A percentile compares a stretch with the other conserved stretches of the same genome.
phyloP scores from a whole-genome alignment of 92 coral and sea anemone genomes.

The Epizoanthus illoricatus region DNA sequence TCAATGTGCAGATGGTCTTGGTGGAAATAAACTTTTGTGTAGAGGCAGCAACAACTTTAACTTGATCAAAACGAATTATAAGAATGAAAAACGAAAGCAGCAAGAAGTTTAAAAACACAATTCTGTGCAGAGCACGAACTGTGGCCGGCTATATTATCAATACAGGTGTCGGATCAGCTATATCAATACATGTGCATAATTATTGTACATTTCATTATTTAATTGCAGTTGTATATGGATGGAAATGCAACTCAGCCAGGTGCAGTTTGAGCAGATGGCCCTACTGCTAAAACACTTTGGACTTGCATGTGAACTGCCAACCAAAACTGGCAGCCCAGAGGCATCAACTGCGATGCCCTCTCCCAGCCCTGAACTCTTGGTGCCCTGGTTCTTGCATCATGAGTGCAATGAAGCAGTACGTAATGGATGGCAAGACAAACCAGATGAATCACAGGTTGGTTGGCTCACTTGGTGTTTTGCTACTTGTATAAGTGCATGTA shows the following conservation, averaged over 20 bases:
- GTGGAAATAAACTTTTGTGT: no score
- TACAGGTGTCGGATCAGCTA: no score
- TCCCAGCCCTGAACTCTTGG: constrained; percentile 42
- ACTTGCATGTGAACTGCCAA: constrained; percentile 80
- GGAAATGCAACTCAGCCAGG: constrained; percentile 60
- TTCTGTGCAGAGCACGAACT: no score
- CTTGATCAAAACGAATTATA: no score
- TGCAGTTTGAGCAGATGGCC: constrained; percentile 68
- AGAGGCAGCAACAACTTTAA: no score
- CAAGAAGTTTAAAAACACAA: no score
- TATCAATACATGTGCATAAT: no score
- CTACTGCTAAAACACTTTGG: constrained; percentile 76
- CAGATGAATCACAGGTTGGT: constrained; percentile 37
- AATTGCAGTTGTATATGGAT: constrained; percentile 87
- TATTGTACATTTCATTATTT: background rate
- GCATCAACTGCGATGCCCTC: constrained; percentile 30
- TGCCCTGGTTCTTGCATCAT: constrained; percentile 82
- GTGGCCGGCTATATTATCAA: no score
- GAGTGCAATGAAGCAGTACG: constrained; percentile 16
- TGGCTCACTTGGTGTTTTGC: no score
- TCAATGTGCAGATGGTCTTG: no score
- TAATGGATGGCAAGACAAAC: constrained; percentile 32
- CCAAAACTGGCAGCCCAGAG: background rate
- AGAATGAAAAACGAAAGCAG: no score
- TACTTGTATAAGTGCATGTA: no score